Evolutionary conservation across 2,888 invertebrate species (phyloP).

Genomic region (Hybos culiciformis): DNA sequence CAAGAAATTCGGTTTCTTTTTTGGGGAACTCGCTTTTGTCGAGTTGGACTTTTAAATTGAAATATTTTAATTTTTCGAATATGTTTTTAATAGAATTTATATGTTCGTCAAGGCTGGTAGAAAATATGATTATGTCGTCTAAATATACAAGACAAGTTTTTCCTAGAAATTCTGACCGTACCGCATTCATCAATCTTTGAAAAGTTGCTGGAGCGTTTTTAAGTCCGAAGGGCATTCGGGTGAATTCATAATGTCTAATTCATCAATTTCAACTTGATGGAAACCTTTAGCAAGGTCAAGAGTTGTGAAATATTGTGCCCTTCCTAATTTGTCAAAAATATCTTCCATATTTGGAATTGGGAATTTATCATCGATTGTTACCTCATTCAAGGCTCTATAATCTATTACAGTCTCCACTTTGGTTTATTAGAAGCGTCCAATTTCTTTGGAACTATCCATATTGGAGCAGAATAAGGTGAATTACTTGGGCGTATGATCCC

Average conservation of each 20-base stretch:
- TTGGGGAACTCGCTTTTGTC: constrained; percentile 25
- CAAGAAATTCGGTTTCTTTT: constrained; percentile 3
- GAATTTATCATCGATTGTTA: constrained; percentile 14
- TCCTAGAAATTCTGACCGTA: constrained; percentile 1
- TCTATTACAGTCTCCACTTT: constrained; percentile 14
- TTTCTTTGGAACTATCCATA: too few relatives aligned
- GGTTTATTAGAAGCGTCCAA: constrained; percentile 9
- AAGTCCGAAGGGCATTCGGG: constrained; percentile 4
- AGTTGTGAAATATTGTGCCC: constrained; percentile 10
- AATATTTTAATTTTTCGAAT: constrained; percentile 4
- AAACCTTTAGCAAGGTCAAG: constrained; percentile 12
- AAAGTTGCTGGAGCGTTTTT: constrained; percentile 7
- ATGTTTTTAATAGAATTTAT: background rate
- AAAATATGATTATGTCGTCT: constrained; percentile 2
- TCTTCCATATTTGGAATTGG: constrained; percentile 15
- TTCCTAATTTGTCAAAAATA: constrained; percentile 12
- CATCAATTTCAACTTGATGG: constrained; percentile 9
- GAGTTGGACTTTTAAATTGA: constrained; percentile 15
- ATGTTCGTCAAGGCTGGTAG: constrained; percentile 1
- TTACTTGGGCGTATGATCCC: constrained; percentile 10
- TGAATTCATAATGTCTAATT: constrained; percentile 7
- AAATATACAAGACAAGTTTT: background rate
- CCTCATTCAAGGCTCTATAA: constrained; percentile 7
- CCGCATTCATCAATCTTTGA: constrained; percentile 5
- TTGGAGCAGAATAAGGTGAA: constrained; percentile 13